phyloP scores from a whole-genome alignment of 2,797 vertebrate species.

The Poecilia velifera region DNA sequence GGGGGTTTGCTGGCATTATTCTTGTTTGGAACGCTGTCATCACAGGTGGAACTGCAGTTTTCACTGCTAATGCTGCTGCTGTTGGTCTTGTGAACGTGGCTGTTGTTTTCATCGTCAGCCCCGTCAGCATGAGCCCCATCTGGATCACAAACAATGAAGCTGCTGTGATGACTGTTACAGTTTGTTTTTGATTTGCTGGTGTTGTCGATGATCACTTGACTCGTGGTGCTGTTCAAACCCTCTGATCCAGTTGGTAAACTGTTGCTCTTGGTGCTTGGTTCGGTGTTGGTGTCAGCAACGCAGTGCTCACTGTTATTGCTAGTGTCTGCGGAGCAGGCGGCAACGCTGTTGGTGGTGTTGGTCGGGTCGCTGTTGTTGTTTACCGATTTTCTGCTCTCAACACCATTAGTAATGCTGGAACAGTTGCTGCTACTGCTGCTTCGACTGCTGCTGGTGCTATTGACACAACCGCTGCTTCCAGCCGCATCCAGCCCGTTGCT shows the following conservation, averaged over 20 bases:
- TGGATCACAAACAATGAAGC: slow-evolving; percentile 49
- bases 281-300: slow-evolving; percentile 56
- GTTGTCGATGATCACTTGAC: slow-evolving; percentile 67
- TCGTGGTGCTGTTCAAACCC: slow-evolving; percentile 61
- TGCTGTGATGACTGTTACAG: slow-evolving; percentile 68
- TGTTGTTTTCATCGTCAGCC: slow-evolving; percentile 53
- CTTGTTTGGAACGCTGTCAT: slow-evolving; percentile 67
- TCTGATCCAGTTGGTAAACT: slow-evolving; percentile 50
- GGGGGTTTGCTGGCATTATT: slow-evolving; percentile 79
- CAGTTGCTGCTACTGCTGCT: slow-evolving; percentile 78
- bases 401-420: slow-evolving; percentile 72
- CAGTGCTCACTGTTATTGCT: slow-evolving; percentile 76
- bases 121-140: slow-evolving; percentile 50
- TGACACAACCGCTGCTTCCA: slow-evolving; percentile 69
- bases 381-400: slow-evolving; percentile 60
- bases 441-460: slow-evolving; percentile 75
- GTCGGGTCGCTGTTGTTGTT: slow-evolving; percentile 67
- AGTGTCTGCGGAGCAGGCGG: slow-evolving; percentile 61
- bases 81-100: slow-evolving; percentile 76
- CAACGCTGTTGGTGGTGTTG: slow-evolving; percentile 58
- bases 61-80: slow-evolving; percentile 75
- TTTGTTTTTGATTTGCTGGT: slow-evolving; percentile 77
- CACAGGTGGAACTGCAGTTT: slow-evolving; percentile 66
- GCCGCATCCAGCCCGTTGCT: slow-evolving; percentile 69
- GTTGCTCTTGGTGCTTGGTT: slow-evolving; percentile 58